Percentiles rank a stretch among this genome's conserved stretches.
Evolutionary conservation across 2,113 vertebrate genomes (phyloP).

Genomic region (Otocyon megalotis): DNA sequence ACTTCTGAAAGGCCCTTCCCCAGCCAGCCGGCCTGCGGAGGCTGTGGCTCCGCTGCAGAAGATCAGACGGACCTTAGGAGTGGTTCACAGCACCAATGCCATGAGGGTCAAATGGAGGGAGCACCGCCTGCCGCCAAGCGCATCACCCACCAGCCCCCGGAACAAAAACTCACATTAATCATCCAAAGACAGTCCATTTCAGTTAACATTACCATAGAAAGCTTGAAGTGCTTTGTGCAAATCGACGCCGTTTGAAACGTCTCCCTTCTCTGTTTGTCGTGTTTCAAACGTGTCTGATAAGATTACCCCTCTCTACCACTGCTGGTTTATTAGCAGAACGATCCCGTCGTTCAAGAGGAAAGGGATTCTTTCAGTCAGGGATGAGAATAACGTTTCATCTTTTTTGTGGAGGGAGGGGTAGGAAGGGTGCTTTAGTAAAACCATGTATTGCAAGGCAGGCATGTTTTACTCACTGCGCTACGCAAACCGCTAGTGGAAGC

Average conservation of each 20-base stretch:
- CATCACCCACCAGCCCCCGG: constrained; percentile 53
- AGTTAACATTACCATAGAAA: constrained; percentile 73
- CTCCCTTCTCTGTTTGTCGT: constrained; percentile 65
- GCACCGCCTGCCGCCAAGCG: constrained; percentile 77
- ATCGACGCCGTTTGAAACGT: constrained; percentile 66
- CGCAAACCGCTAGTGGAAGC: background rate
- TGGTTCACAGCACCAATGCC: constrained; percentile 74
- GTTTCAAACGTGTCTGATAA: constrained; percentile 65
- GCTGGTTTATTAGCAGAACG: background rate
- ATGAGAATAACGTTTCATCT: background rate
- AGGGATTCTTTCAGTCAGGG: background rate
- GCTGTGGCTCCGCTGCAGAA: constrained; percentile 81
- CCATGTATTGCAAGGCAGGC: background rate
- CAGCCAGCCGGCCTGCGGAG: constrained; percentile 76
- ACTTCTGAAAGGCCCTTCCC: constrained; percentile 82
- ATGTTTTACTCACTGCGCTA: background rate
- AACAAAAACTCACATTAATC: constrained; percentile 41
- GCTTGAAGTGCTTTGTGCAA: constrained; percentile 72
- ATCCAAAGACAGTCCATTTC: constrained; percentile 66
- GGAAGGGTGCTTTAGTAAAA: background rate
- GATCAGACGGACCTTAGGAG: constrained; percentile 72
- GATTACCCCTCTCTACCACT: background rate
- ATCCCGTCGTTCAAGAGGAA: background rate
- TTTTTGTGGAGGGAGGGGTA: background rate
- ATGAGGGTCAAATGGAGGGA: constrained; percentile 80